phyloP scores from a whole-genome alignment of 2,797 vertebrate genomes.

The Staurois parvus region DNA sequence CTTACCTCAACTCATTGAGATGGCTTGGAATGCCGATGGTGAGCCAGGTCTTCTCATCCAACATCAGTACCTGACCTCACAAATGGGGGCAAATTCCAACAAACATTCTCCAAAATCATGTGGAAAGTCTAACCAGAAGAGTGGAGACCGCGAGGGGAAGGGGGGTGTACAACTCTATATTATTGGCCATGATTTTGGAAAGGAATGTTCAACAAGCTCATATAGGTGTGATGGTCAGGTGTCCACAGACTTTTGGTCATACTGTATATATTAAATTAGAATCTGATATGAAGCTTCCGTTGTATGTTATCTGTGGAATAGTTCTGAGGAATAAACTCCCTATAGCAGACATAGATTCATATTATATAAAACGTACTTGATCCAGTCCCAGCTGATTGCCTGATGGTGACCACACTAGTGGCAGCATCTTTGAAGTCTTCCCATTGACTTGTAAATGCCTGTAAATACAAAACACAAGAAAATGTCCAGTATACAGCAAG shows the following conservation, averaged over 20 bases:
- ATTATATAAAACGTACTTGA: neutral
- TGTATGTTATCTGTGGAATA: neutral
- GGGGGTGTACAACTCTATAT: no score
- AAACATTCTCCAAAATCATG: no score
- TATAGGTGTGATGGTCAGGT: no score
- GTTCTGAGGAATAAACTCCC: neutral
- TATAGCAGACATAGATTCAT: neutral
- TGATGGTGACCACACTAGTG: neutral
- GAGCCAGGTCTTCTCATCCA: no score
- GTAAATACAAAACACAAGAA: neutral
- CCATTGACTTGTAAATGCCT: neutral
- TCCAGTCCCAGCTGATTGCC: neutral
- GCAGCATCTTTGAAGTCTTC: neutral
- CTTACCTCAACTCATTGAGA: no score
- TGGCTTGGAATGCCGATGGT: no score
- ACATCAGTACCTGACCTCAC: no score
- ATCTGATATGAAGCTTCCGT: neutral
- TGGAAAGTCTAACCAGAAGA: no score
- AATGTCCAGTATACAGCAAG: neutral
- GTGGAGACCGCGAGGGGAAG: no score
- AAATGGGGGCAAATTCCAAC: no score
- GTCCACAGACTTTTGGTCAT: neutral
- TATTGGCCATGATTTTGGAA: no score
- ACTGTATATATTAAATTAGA: neutral
- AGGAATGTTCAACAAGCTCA: no score